Percentiles rank a stretch among this genome's conserved stretches.
phyloP scores from a whole-genome alignment of 37 sponge, comb jelly and placozoan genomes.

The Geodia barretti region DNA sequence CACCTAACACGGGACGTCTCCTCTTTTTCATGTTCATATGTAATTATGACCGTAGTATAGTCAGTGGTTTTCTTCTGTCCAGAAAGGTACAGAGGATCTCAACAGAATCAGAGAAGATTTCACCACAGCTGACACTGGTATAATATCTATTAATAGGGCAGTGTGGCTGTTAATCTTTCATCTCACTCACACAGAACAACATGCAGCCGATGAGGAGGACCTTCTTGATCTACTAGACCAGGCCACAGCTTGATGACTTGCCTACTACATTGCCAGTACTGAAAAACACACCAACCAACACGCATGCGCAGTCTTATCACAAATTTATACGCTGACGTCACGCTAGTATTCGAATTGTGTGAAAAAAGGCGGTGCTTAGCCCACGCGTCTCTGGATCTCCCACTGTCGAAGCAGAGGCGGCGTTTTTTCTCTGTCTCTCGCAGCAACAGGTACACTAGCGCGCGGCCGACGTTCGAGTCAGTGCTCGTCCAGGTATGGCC shows the following conservation, averaged over 20 bases:
- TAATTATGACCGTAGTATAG: not conserved
- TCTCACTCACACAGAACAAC: conserved; percentile 12
- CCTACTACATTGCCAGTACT: too few species aligned
- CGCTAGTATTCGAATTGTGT: not conserved
- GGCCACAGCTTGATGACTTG: not conserved
- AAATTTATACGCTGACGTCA: not conserved
- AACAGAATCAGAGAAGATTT: conserved; percentile 32
- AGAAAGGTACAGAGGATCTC: conserved; percentile 37
- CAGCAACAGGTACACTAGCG: too few species aligned
- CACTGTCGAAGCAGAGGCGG: too few species aligned
- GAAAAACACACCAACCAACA: too few species aligned
- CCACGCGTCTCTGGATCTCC: not conserved
- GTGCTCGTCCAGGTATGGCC: conserved; percentile 56
- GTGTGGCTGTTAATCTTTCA: not conserved
- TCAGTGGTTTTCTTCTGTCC: not conserved
- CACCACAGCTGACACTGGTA: not conserved
- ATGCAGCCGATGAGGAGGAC: conserved; percentile 20
- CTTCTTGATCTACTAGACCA: conserved; percentile 43
- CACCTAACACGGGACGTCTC: not conserved
- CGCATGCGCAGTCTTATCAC: too few species aligned
- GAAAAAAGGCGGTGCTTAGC: not conserved
- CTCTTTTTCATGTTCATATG: not conserved
- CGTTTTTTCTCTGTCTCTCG: too few species aligned
- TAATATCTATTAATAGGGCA: not conserved
- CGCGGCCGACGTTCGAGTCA: too few species aligned